These are phyloP conservation scores for Oopsacas minuta DNA, from an alignment of 37 sponge, comb jelly and placozoan genomes.

Conservation along the genomic window DNA sequence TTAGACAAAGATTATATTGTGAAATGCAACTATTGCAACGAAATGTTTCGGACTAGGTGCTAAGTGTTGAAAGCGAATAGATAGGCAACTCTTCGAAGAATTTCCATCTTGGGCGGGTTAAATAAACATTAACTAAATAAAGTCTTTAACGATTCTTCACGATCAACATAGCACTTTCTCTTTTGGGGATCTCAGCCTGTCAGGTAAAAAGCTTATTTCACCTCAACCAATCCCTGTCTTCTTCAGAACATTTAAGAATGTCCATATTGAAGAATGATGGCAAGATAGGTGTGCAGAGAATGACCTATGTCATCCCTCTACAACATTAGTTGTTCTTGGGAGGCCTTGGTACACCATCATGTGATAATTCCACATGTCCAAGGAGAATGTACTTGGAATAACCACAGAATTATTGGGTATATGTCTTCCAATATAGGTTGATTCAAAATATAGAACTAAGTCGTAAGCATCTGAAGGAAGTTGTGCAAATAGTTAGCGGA, in stretches of 20 bases:
- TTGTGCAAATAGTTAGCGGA: neutral
- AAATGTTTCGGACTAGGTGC: no score
- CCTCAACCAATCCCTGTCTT: neutral
- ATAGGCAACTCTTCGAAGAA: neutral
- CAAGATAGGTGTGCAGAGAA: neutral
- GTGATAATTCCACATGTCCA: neutral
- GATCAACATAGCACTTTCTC: neutral
- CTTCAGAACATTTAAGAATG: neutral
- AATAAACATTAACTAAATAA: neutral
- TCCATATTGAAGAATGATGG: constrained; percentile 1
- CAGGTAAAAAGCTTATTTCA: neutral
- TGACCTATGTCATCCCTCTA: neutral
- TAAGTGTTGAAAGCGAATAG: neutral
- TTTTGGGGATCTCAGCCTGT: neutral
- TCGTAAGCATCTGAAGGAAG: constrained; percentile 3
- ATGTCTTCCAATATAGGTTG: constrained; percentile 10
- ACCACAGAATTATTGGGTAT: neutral
- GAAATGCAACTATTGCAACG: no score
- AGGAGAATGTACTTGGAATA: neutral
- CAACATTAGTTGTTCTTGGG: neutral
- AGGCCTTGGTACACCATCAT: neutral
- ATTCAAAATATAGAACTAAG: constrained; percentile 5
- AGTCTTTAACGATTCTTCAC: neutral
- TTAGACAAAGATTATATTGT: no score
- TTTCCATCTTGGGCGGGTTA: neutral